Evolutionary conservation across 2,888 invertebrate genomes (phyloP).

Genomic region (Panopea generosa): DNA sequence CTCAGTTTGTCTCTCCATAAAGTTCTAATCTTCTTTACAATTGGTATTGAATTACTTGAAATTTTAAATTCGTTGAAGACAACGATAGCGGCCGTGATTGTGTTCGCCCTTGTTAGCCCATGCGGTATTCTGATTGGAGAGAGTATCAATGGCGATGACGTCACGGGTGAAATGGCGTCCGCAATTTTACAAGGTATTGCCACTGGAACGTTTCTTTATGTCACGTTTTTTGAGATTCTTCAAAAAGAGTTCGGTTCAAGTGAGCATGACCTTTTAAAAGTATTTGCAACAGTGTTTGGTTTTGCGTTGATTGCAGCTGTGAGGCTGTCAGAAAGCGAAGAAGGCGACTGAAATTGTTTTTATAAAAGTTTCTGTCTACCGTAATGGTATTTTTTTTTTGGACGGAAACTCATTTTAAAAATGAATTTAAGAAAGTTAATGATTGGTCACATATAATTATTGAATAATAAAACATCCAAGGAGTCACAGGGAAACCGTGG

Average conservation of each 20-base stretch:
- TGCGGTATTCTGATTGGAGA: conserved; percentile 27
- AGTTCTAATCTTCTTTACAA: conserved; percentile 85
- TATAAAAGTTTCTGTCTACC: no score
- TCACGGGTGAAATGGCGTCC: background rate
- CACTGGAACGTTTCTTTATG: conserved; percentile 39
- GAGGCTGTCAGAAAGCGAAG: conserved; percentile 14
- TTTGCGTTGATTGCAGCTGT: conserved; percentile 11
- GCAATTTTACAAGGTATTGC: conserved; percentile 16
- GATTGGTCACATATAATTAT: no score
- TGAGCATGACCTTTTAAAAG: conserved; percentile 13
- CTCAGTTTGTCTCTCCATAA: conserved; percentile 87
- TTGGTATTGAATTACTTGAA: conserved; percentile 28
- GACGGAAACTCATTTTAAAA: no score
- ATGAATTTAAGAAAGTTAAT: no score
- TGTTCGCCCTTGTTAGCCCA: conserved; percentile 22
- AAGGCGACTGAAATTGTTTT: no score
- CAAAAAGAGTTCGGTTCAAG: conserved; percentile 8
- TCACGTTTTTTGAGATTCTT: conserved; percentile 44
- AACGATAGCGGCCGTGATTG: conserved; percentile 2
- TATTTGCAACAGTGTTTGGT: conserved; percentile 19
- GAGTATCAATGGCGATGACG: background rate
- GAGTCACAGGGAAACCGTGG: no score
- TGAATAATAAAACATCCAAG: no score
- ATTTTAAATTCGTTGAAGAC: conserved; percentile 31
- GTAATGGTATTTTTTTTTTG: no score